Percentiles rank a stretch among this genome's conserved stretches.
Conservation (phyloP, 2,888 invertebrate genomes). For the Ophion ellenae region DNA sequence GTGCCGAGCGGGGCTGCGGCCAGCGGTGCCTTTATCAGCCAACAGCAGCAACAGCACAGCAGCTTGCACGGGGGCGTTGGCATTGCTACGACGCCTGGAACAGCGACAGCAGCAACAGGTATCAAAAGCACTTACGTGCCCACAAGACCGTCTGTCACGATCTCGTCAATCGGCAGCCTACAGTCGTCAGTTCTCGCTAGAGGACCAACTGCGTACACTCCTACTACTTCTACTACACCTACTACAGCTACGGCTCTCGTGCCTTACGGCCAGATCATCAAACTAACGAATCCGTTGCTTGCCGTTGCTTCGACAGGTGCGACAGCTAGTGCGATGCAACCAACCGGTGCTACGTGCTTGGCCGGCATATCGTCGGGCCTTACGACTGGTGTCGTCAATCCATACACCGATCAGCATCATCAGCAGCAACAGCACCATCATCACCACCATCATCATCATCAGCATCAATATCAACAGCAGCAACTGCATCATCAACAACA, state of each 20-base stretch:
- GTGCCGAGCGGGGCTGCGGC: constrained; percentile 73
- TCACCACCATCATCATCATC: constrained; percentile 73
- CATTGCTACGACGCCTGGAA: constrained; percentile 83
- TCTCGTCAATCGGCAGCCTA: constrained; percentile 74
- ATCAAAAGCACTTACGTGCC: constrained; percentile 64
- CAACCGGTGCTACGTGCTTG: constrained; percentile 76
- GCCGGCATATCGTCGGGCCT: constrained; percentile 78
- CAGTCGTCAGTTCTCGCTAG: constrained; percentile 76
- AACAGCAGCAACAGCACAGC: constrained; percentile 81
- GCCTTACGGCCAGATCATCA: constrained; percentile 74
- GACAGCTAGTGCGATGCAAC: constrained; percentile 63
- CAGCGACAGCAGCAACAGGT: constrained; percentile 82
- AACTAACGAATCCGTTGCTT: constrained; percentile 80
- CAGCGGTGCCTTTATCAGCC: constrained; percentile 68
- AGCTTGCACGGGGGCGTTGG: constrained; percentile 80
- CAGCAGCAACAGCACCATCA: constrained; percentile 82
- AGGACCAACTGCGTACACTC: constrained; percentile 75
- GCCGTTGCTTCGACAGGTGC: constrained; percentile 78
- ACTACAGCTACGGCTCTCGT: constrained; percentile 71
- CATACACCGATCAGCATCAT: constrained; percentile 78
- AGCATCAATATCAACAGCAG: constrained; percentile 72
- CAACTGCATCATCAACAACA: constrained; percentile 76
- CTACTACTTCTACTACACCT: constrained; percentile 41
- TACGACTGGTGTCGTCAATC: constrained; percentile 81
- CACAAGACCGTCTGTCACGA: constrained; percentile 42